Evolutionary conservation across 2,888 invertebrate species (phyloP).

Genomic region (Euplagia quadripunctaria): DNA sequence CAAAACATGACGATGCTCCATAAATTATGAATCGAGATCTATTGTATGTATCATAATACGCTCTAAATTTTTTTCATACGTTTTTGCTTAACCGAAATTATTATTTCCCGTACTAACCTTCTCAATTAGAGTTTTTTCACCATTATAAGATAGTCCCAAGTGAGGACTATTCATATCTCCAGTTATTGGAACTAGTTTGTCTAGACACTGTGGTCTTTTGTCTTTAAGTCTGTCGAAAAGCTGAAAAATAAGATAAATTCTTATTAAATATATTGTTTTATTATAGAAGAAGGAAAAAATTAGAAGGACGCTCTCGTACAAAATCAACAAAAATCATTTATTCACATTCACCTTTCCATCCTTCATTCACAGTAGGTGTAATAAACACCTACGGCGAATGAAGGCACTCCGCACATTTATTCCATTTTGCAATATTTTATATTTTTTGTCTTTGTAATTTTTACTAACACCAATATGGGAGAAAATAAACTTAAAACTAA

Average conservation of each 20-base stretch:
- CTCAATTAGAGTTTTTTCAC: conserved; percentile 65
- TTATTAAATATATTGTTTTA: neutral
- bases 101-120: conserved; percentile 45
- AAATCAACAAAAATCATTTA: too few relatives aligned
- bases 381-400: too few relatives aligned
- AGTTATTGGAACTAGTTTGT: conserved; percentile 90
- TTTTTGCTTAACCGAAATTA: neutral
- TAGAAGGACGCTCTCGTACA: too few relatives aligned
- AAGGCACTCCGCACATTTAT: too few relatives aligned
- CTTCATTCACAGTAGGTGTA: too few relatives aligned
- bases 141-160: conserved; percentile 90
- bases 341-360: too few relatives aligned
- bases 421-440: too few relatives aligned
- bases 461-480: too few relatives aligned
- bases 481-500: too few relatives aligned
- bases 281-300: too few relatives aligned
- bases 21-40: neutral
- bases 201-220: conserved; percentile 88
- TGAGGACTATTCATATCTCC: conserved; percentile 92
- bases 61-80: neutral
- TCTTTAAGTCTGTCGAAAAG: conserved; percentile 77
- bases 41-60: too few relatives aligned
- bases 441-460: too few relatives aligned
- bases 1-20: neutral
- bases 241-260: conserved; percentile 22